A percentile compares a stretch with the other conserved stretches of the same genome.
phyloP scores from a whole-genome alignment of 2,888 invertebrate genomes.

The Drosophila paramelanica region DNA sequence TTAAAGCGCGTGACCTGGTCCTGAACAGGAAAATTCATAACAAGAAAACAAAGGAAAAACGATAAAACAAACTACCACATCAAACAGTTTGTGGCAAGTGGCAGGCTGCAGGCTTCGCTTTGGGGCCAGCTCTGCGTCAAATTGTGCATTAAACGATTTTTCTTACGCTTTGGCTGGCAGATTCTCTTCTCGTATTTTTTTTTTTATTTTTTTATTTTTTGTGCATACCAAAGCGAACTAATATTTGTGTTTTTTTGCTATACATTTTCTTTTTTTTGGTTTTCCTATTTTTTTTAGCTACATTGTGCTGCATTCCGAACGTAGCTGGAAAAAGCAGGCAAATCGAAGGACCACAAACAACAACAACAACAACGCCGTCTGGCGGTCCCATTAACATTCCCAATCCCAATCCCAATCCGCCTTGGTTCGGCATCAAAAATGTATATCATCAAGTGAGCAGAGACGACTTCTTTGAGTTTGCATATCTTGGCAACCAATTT shows the following conservation, averaged over 20 bases:
- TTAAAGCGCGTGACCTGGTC: slow-evolving; percentile 28
- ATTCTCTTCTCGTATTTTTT: slow-evolving; percentile 11
- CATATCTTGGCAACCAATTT: slow-evolving; percentile 72
- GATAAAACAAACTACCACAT: not conserved
- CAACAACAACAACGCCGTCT: not conserved
- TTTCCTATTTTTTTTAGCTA: not conserved
- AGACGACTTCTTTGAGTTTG: slow-evolving; percentile 69
- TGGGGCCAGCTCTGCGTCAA: slow-evolving; percentile 29
- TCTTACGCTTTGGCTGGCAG: slow-evolving; percentile 50
- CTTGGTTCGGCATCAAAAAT: slow-evolving; percentile 28
- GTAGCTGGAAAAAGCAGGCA: not conserved
- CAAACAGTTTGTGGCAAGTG: not conserved
- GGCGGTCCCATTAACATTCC: slow-evolving; percentile 7
- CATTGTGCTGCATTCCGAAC: slow-evolving; percentile 15
- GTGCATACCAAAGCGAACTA: slow-evolving; percentile 38
- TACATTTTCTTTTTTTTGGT: not conserved
- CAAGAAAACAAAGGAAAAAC: not conserved
- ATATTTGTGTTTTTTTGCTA: slow-evolving; percentile 25
- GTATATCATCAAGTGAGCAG: slow-evolving; percentile 32
- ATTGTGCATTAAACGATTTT: slow-evolving; percentile 63
- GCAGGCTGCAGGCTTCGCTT: not conserved
- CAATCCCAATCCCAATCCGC: slow-evolving; percentile 11
- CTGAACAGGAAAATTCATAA: not conserved
- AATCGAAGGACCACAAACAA: slow-evolving; percentile 22
- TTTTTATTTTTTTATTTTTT: slow-evolving; percentile 18